These are phyloP conservation scores for Drosophila quadrilineata DNA, from an alignment of 1,140 invertebrate genomes.

Conservation along the genomic window DNA sequence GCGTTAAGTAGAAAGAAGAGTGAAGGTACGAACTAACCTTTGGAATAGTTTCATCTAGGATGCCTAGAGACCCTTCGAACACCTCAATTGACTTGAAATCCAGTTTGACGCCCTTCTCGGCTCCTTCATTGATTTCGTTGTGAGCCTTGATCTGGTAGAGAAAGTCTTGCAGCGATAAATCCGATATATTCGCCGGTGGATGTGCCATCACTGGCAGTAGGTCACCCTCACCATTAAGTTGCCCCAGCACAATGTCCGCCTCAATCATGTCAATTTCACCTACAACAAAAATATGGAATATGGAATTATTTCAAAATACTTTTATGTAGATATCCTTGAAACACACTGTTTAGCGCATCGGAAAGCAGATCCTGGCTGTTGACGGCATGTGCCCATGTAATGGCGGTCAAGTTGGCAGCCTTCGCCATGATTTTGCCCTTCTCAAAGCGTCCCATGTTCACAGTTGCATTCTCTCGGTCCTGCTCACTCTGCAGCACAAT, in stretches of 20 bases:
- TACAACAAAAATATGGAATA: not conserved
- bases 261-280: constrained; percentile 89
- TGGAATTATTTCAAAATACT: not conserved
- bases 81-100: constrained; percentile 93
- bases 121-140: constrained; percentile 71
- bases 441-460: constrained; percentile 22
- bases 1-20: not conserved
- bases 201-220: constrained; percentile 92
- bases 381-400: constrained; percentile 92
- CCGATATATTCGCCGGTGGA: constrained; percentile 87
- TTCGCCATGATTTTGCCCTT: constrained; percentile 40
- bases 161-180: constrained; percentile 90
- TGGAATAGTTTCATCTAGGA: constrained; percentile 82
- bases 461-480: not conserved
- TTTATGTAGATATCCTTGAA: not conserved
- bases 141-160: constrained; percentile 83
- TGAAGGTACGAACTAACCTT: constrained; percentile 24
- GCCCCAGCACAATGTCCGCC: constrained; percentile 91
- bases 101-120: constrained; percentile 90
- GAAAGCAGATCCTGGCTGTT: constrained; percentile 86
- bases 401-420: constrained; percentile 85
- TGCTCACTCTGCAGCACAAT: constrained; percentile 15
- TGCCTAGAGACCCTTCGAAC: constrained; percentile 85
- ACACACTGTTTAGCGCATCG: constrained; percentile 83
- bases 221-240: constrained; percentile 81